Conservation (phyloP, 1,140 invertebrate species). For the Andricus grossulariae region DNA sequence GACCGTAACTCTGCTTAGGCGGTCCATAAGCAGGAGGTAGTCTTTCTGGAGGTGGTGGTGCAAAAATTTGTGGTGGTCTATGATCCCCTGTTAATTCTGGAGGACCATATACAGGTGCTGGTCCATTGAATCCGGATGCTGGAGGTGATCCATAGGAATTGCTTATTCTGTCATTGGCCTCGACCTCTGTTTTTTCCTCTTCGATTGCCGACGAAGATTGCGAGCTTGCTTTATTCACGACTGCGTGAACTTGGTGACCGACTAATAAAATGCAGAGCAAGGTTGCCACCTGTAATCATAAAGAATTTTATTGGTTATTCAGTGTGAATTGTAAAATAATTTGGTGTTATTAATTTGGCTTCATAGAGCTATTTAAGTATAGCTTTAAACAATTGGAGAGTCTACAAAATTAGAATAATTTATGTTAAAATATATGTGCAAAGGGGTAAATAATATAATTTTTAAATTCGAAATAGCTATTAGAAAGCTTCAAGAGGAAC, state of each 20-base stretch:
- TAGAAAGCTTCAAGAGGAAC: background rate
- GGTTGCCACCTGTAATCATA: constrained; percentile 63
- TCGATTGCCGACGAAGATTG: constrained; percentile 49
- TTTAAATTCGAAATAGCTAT: background rate
- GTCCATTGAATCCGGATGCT: constrained; percentile 57
- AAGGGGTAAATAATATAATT: background rate
- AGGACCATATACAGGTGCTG: constrained; percentile 71
- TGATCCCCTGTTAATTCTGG: constrained; percentile 67
- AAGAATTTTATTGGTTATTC: constrained; percentile 27
- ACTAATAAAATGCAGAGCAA: constrained; percentile 62
- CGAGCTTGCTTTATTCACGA: constrained; percentile 63
- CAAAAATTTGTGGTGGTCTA: constrained; percentile 68
- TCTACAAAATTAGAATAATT: background rate
- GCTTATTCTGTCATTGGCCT: constrained; percentile 70
- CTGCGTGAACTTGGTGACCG: constrained; percentile 55
- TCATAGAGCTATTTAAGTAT: too few species aligned
- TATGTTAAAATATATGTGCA: background rate
- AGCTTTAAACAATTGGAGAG: too few species aligned
- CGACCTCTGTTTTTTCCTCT: constrained; percentile 50
- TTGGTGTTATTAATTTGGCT: too few species aligned
- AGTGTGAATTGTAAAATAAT: too few species aligned
- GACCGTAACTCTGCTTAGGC: constrained; percentile 69
- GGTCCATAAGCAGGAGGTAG: constrained; percentile 68
- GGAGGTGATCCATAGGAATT: constrained; percentile 67
- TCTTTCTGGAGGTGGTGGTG: constrained; percentile 68